Percentiles rank a stretch among this genome's conserved stretches.
These are phyloP conservation scores for Psittacara wagleri DNA, from an alignment of 2,113 vertebrate species.

Conservation along the genomic window DNA sequence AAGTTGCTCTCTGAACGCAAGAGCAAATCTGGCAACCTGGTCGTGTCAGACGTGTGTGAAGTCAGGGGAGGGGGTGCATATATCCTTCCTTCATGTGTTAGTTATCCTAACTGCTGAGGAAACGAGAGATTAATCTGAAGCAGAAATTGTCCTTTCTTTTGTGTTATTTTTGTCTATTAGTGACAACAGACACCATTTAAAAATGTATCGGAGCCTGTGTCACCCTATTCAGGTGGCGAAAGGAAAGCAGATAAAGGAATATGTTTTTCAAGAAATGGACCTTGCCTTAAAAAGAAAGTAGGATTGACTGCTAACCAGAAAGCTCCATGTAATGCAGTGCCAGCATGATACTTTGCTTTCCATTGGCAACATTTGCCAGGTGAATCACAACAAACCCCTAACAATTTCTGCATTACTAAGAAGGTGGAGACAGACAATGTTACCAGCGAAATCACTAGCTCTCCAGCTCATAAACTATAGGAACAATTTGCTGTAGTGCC, in stretches of 20 bases:
- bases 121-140: background rate
- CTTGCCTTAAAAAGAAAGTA: constrained; percentile 25
- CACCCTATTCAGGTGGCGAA: background rate
- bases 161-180: background rate
- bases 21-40: background rate
- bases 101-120: background rate
- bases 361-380: background rate
- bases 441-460: constrained; percentile 3
- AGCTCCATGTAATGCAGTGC: background rate
- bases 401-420: background rate
- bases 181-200: background rate
- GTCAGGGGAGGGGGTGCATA: background rate
- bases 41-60: background rate
- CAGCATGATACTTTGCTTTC: background rate
- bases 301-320: background rate
- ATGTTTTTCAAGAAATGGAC: background rate
- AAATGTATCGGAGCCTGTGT: background rate
- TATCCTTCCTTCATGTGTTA: background rate
- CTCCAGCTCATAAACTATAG: background rate
- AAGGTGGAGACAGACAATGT: background rate
- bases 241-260: background rate
- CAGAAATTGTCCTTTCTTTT: background rate
- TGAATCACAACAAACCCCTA: constrained; percentile 30
- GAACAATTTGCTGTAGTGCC: background rate
- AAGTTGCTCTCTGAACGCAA: background rate